These are phyloP conservation scores for Rhinichthys klamathensis DNA, from an alignment of 2,113 vertebrate genomes.

Conservation along the genomic window DNA sequence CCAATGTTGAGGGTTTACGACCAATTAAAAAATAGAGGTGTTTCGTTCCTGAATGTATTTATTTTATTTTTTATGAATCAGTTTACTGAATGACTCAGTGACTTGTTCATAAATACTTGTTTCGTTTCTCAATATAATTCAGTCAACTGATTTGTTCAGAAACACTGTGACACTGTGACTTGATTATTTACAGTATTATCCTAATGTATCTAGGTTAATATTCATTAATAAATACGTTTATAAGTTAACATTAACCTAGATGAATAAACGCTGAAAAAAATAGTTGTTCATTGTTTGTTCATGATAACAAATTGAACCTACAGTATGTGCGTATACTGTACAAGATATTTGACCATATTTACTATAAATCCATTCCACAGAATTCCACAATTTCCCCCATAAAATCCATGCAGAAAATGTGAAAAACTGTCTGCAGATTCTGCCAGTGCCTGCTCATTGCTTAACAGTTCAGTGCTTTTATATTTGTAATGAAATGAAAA, in stretches of 20 bases:
- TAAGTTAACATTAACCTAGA: no score
- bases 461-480: constrained; percentile 36
- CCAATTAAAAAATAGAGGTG: no score
- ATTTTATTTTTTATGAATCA: no score
- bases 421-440: not conserved
- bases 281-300: not conserved
- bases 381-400: not conserved
- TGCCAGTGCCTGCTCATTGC: not conserved
- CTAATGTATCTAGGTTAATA: not conserved
- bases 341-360: not conserved
- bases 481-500: constrained; percentile 37
- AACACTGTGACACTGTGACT: no score
- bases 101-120: no score
- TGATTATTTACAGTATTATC: not conserved
- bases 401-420: not conserved
- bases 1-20: no score
- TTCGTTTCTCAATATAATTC: no score
- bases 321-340: not conserved
- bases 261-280: no score
- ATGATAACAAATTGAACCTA: not conserved
- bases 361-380: not conserved
- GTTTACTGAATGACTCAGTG: no score
- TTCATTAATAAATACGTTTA: no score
- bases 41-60: no score
- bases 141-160: no score